A percentile compares a stretch with the other conserved stretches of the same genome.
Evolutionary conservation across 2,888 invertebrate species (phyloP).

Genomic region (Chloroclysta siterata): DNA sequence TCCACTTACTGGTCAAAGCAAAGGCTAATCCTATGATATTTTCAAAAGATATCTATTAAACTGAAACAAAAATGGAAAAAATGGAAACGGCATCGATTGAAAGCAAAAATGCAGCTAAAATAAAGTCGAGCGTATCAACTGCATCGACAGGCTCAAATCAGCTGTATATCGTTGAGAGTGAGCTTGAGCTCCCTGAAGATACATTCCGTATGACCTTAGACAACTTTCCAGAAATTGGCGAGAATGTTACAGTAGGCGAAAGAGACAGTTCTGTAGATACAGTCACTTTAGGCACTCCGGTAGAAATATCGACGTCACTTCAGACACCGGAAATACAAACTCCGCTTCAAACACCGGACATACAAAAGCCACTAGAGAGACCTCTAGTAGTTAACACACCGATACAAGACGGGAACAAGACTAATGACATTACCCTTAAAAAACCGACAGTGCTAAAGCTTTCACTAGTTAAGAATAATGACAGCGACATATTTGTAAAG

Average conservation of each 20-base stretch:
- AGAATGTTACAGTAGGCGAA: slow-evolving; percentile 72
- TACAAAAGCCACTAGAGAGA: slow-evolving; percentile 44
- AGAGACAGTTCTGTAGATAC: slow-evolving; percentile 60
- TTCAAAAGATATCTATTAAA: background rate
- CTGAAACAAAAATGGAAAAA: slow-evolving; percentile 36
- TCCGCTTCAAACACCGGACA: slow-evolving; percentile 48
- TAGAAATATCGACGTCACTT: slow-evolving; percentile 45
- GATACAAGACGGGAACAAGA: slow-evolving; percentile 46
- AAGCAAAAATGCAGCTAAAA: slow-evolving; percentile 51
- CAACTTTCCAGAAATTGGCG: slow-evolving; percentile 69
- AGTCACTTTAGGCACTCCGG: slow-evolving; percentile 49
- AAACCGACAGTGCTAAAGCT: slow-evolving; percentile 62
- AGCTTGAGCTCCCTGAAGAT: slow-evolving; percentile 71
- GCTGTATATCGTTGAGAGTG: slow-evolving; percentile 64
- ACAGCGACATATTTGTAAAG: slow-evolving; percentile 67
- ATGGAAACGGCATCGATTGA: slow-evolving; percentile 62
- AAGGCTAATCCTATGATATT: slow-evolving; percentile 7
- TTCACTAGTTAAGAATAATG: slow-evolving; percentile 62
- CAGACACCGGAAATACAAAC: slow-evolving; percentile 15
- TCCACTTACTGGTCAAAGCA: background rate
- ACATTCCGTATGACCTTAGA: slow-evolving; percentile 75
- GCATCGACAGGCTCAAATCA: slow-evolving; percentile 63
- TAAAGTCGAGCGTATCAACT: slow-evolving; percentile 48
- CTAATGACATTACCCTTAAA: slow-evolving; percentile 41
- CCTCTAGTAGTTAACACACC: slow-evolving; percentile 62